These are phyloP conservation scores for Gortyna flavago DNA, from an alignment of 2,888 invertebrate genomes.

Conservation along the genomic window DNA sequence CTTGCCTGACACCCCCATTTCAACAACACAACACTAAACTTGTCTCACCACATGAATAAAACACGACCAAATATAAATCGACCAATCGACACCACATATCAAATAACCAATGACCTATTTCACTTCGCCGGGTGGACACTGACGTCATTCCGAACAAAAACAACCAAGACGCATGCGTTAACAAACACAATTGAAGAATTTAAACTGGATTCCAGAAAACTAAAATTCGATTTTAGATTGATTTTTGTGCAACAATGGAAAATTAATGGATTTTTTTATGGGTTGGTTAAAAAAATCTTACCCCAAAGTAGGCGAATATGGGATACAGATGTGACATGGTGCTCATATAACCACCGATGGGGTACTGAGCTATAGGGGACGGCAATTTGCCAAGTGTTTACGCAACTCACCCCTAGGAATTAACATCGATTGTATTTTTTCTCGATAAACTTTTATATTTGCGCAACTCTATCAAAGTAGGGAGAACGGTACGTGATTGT, in stretches of 20 bases:
- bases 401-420: conserved; percentile 53
- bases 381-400: conserved; percentile 80
- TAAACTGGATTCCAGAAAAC: conserved; percentile 63
- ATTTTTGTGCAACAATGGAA: not conserved
- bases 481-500: conserved; percentile 9
- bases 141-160: conserved; percentile 61
- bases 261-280: not conserved
- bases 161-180: conserved; percentile 63
- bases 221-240: not conserved
- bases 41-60: conserved; percentile 37
- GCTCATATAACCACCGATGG: conserved; percentile 74
- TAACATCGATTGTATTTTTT: conserved; percentile 60
- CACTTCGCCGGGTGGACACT: conserved; percentile 63
- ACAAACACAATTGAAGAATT: conserved; percentile 52
- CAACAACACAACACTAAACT: conserved; percentile 34
- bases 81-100: conserved; percentile 39
- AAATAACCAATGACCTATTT: conserved; percentile 63
- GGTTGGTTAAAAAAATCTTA: conserved; percentile 66
- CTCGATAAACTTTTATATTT: conserved; percentile 44
- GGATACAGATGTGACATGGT: conserved; percentile 78
- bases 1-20: not conserved
- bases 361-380: conserved; percentile 72
- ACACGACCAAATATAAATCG: conserved; percentile 43
- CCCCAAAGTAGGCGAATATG: conserved; percentile 80
- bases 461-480: conserved; percentile 40